Evolutionary conservation across 2,888 invertebrate species (phyloP).

Genomic region (Sympetrum striolatum): DNA sequence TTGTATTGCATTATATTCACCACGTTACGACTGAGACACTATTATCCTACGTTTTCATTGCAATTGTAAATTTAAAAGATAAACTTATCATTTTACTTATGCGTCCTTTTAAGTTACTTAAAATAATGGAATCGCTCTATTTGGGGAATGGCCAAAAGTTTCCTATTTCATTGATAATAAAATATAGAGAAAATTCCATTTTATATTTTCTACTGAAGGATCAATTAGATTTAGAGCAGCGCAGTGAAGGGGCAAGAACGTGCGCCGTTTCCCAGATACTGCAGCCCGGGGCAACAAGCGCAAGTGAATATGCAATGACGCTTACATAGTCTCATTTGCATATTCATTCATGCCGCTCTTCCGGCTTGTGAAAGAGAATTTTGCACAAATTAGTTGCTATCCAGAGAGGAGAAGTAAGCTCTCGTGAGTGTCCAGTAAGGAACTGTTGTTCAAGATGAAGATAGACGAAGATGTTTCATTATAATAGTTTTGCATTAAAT

Average conservation of each 20-base stretch:
- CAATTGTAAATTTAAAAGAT: too few species aligned
- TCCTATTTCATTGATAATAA: too few species aligned
- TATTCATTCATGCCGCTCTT: background rate
- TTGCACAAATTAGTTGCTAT: background rate
- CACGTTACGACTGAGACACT: too few species aligned
- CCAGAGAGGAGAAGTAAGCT: background rate
- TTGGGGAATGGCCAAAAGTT: too few species aligned
- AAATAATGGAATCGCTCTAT: too few species aligned
- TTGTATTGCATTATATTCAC: too few species aligned
- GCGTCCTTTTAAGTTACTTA: too few species aligned
- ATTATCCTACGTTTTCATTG: too few species aligned
- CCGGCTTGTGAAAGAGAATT: background rate
- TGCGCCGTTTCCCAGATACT: background rate
- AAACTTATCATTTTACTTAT: too few species aligned
- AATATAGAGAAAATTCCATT: too few species aligned
- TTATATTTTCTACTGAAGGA: background rate
- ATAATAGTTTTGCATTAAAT: too few species aligned
- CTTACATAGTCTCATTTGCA: background rate
- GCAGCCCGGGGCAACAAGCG: background rate
- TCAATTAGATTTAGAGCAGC: background rate
- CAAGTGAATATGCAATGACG: slow-evolving; percentile 26
- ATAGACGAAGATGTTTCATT: too few species aligned
- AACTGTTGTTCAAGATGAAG: background rate
- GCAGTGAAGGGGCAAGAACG: background rate
- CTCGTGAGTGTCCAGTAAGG: background rate